phyloP scores from a whole-genome alignment of 2,888 invertebrate species.

The Coronaproctus castanopsis region DNA sequence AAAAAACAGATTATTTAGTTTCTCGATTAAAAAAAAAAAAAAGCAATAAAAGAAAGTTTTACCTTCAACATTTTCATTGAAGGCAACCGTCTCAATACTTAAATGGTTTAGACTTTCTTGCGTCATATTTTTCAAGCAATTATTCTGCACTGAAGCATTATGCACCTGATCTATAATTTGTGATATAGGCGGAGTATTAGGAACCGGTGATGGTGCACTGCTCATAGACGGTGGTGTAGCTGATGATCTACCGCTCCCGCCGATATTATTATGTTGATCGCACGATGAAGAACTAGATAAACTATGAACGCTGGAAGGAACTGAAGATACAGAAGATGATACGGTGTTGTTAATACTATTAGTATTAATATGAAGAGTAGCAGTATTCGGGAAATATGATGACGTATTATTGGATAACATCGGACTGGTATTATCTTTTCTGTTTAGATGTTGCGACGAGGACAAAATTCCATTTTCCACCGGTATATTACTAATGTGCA shows the following conservation, averaged over 20 bases:
- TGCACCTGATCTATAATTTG: background rate
- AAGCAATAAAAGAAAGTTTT: no score
- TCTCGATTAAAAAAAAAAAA: no score
- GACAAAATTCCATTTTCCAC: background rate
- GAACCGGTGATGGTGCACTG: conserved; percentile 35
- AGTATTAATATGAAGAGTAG: background rate
- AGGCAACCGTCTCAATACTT: no score
- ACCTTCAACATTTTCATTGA: no score
- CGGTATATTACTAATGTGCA: background rate
- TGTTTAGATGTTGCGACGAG: background rate
- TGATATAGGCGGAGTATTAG: conserved; percentile 16
- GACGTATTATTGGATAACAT: background rate
- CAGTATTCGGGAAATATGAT: background rate
- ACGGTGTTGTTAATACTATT: no score
- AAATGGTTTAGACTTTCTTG: no score
- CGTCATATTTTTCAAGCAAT: background rate
- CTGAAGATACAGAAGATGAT: background rate
- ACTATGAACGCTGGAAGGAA: background rate
- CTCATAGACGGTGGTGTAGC: conserved; percentile 31
- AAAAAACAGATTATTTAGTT: no score
- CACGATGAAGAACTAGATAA: background rate
- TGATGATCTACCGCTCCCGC: conserved; percentile 16
- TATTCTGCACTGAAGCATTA: background rate
- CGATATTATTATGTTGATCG: conserved; percentile 16
- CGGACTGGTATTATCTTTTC: background rate